Evolutionary conservation across 2,113 vertebrate species (phyloP).

Genomic region (Tachysurus vachellii): DNA sequence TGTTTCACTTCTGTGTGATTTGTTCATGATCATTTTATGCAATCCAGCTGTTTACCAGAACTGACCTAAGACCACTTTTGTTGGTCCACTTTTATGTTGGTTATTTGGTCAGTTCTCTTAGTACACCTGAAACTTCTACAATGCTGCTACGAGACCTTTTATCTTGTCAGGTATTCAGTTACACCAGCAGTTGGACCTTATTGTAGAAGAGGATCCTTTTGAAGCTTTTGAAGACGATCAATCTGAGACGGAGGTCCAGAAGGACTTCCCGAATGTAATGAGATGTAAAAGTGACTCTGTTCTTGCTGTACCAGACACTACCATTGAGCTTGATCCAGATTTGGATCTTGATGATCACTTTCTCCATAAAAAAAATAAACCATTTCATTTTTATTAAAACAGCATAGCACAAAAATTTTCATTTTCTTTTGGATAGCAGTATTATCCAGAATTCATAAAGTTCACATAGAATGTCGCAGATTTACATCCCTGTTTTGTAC

Average conservation of each 20-base stretch:
- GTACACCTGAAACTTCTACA: background rate
- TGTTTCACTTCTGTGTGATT: background rate
- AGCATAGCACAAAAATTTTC: constrained; percentile 19
- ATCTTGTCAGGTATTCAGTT: background rate
- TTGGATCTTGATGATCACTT: constrained; percentile 78
- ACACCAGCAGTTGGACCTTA: constrained; percentile 60
- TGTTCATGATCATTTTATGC: background rate
- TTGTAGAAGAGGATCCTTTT: constrained; percentile 76
- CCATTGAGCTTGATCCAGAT: constrained; percentile 70
- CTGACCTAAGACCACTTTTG: background rate
- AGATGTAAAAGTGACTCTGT: constrained; percentile 94
- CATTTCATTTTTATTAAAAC: constrained; percentile 63
- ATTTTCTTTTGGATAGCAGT: background rate
- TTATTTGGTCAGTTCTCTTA: background rate
- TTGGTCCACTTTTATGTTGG: too few relatives aligned
- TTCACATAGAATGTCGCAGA: too few relatives aligned
- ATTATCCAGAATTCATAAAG: background rate
- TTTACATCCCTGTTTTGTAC: too few relatives aligned
- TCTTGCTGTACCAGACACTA: constrained; percentile 85
- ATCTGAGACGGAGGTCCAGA: constrained; percentile 70
- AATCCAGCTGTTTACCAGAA: background rate
- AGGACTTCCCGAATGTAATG: constrained; percentile 77
- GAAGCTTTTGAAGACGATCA: constrained; percentile 71
- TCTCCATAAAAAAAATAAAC: constrained; percentile 72
- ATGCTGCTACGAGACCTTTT: background rate